Base-by-base conservation (phyloP, 2,113 vertebrate genomes). In the Gymnocephalus cernua region DNA sequence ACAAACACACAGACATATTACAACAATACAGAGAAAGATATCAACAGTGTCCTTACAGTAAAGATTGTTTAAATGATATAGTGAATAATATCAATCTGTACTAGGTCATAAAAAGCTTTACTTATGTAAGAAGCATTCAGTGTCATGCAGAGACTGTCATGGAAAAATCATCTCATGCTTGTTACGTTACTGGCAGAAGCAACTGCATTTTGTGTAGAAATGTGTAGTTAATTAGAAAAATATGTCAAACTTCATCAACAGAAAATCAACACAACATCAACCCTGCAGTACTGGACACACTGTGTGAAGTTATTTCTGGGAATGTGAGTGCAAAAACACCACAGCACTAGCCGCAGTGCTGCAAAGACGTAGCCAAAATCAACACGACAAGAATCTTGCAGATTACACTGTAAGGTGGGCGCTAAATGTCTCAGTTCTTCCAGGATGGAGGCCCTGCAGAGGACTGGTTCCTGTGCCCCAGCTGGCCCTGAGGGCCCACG, bases 311-410 rank as follows among this genome's bases (percentile, higher is more conserved):
- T 73, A 50, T 77, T 87, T 77, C 75, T 59, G 58, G 27, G 72
- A 86, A 79, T 75, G 13, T 45, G 35, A 48, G 57, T 27, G 75
- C 41, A 74, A 19, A 71, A 67, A 50, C 54, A 58, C 48, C 29
- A 45, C 50, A 57, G 74, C 25, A 14, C n/a, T 12, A 47, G 58
- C 59, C 15, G 32, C 44, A 73, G 25, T 56, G 72, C 27, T 58
- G 61, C 71, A 25, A 2, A 0, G 9, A 50, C 4, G 21, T 2
- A 12, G 44, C 79, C 83, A 78, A 75, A 67, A 74, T 74, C 79
- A 74, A 80, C 79, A 85, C 19, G 3, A 38, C 32, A 56, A 61
- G 70, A 81, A 79, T 77, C 54, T 72, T 1, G 1, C 79, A 74
- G 51, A 71, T 80, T 69, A 74, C 58, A 63, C 67, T 35, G 59